A percentile compares a stretch with the other conserved stretches of the same genome.
Conservation (phyloP, 1,140 invertebrate species). For the Manduca sexta region DNA sequence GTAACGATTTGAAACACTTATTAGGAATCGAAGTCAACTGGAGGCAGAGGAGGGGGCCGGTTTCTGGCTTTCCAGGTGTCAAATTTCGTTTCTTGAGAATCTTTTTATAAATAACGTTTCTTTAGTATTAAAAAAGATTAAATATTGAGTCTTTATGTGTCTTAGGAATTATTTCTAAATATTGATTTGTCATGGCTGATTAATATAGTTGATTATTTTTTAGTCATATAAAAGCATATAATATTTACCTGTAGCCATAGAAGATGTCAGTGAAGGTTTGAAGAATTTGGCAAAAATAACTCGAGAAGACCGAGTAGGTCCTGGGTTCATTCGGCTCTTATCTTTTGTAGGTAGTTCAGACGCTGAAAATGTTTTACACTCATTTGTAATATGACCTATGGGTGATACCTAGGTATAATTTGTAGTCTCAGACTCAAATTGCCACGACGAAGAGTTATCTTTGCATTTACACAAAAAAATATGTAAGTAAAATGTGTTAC, state of each 20-base stretch:
- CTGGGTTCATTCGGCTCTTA: background rate
- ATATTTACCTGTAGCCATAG: conserved; percentile 13
- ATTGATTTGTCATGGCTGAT: background rate
- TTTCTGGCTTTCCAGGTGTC: conserved; percentile 13
- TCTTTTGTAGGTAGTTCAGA: background rate
- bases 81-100: conserved; percentile 27
- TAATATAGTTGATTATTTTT: background rate
- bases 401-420: too few relatives aligned
- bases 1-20: background rate
- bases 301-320: conserved; percentile 18
- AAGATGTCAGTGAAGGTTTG: conserved; percentile 17
- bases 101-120: conserved; percentile 10
- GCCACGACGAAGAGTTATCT: too few relatives aligned
- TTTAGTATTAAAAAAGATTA: background rate
- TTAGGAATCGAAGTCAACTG: conserved; percentile 25
- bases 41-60: conserved; percentile 21
- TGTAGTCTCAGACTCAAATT: too few relatives aligned
- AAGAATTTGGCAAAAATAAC: conserved; percentile 23
- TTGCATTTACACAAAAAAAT: too few relatives aligned
- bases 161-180: background rate
- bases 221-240: background rate
- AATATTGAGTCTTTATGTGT: background rate
- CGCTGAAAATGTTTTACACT: background rate
- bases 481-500: background rate
- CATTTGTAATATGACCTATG: too few relatives aligned